Evolutionary conservation across 2,113 vertebrate species (phyloP).

Genomic region (Typhlomys cinereus): DNA sequence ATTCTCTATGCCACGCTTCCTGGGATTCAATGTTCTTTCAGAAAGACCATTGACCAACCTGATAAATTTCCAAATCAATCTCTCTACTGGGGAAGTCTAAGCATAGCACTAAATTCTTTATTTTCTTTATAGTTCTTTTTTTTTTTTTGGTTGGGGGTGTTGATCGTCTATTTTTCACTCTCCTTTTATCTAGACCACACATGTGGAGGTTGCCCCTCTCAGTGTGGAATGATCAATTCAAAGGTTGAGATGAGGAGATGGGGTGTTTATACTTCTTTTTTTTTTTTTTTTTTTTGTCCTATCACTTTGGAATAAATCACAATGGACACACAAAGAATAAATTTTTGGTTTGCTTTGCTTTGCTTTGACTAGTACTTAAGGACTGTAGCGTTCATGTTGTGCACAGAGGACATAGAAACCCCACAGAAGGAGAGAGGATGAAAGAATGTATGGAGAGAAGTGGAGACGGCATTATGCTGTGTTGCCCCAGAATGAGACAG

Average conservation of each 20-base stretch:
- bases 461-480: background rate
- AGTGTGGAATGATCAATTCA: background rate
- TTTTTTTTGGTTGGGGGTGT: background rate
- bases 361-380: background rate
- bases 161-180: background rate
- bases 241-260: background rate
- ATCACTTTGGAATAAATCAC: background rate
- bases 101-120: background rate
- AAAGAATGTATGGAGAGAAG: background rate
- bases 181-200: background rate
- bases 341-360: background rate
- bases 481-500: background rate
- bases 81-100: background rate
- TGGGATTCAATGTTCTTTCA: background rate
- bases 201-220: background rate
- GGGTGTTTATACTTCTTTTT: background rate
- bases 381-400: background rate
- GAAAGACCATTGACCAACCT: constrained; percentile 2
- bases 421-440: background rate
- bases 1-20: background rate
- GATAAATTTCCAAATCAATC: constrained; percentile 8
- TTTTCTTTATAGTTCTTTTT: background rate
- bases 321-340: background rate
- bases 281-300: no score
- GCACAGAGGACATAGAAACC: background rate